Percentiles rank a stretch among this genome's conserved stretches.
Evolutionary conservation across 2,888 invertebrate genomes (phyloP).

Genomic region (Crossocerus cetratus): DNA sequence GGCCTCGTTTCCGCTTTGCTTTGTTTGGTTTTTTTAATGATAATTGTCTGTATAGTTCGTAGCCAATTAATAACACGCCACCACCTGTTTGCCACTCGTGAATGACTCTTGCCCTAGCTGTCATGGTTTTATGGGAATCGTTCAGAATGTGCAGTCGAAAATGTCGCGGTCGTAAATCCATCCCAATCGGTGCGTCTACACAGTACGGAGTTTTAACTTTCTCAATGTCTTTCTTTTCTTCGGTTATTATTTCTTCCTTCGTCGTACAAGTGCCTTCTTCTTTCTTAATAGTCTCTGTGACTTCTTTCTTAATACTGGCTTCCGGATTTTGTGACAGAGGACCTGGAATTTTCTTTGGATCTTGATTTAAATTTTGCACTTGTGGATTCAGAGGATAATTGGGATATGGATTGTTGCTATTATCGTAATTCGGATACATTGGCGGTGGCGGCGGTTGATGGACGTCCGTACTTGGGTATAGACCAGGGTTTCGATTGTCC

Average conservation of each 20-base stretch:
- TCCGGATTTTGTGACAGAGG: slow-evolving; percentile 49
- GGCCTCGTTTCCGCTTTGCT: slow-evolving; percentile 78
- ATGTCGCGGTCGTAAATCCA: slow-evolving; percentile 82
- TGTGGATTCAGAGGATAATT: slow-evolving; percentile 49
- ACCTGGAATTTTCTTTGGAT: slow-evolving; percentile 62
- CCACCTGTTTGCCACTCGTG: slow-evolving; percentile 92
- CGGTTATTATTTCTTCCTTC: slow-evolving; percentile 57
- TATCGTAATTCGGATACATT: slow-evolving; percentile 62
- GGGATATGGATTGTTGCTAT: slow-evolving; percentile 46
- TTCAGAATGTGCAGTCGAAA: slow-evolving; percentile 95
- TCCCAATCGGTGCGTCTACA: slow-evolving; percentile 69
- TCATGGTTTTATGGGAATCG: slow-evolving; percentile 94
- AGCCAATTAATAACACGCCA: slow-evolving; percentile 97
- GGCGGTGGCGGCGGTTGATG: slow-evolving; percentile 51
- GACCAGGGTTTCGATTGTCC: slow-evolving; percentile 55
- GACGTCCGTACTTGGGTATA: slow-evolving; percentile 60
- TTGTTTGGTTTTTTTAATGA: slow-evolving; percentile 87
- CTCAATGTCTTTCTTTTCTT: slow-evolving; percentile 65
- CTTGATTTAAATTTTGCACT: slow-evolving; percentile 52
- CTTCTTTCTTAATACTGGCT: slow-evolving; percentile 66
- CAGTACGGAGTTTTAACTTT: slow-evolving; percentile 69
- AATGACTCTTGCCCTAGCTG: slow-evolving; percentile 91
- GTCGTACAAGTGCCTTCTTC: slow-evolving; percentile 57
- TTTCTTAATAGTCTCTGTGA: slow-evolving; percentile 58
- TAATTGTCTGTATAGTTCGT: slow-evolving; percentile 95